Conservation (phyloP, 64 coral and sea anemone genomes). For the Stylophora pistillata region DNA sequence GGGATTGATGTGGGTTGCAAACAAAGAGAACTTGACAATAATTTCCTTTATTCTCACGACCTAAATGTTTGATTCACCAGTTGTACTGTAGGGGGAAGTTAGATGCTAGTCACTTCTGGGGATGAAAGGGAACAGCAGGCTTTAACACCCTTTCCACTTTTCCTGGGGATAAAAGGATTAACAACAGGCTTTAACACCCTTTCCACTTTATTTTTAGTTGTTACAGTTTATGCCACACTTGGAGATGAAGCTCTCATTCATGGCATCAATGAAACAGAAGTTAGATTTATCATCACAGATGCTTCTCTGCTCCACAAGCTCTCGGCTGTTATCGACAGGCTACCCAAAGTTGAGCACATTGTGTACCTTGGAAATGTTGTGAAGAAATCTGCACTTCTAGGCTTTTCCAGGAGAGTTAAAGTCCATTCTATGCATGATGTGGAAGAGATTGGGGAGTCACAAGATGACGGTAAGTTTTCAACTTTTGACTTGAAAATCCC, state of each 20-base stretch:
- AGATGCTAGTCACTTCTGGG: not conserved
- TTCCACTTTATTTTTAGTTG: constrained; percentile 63
- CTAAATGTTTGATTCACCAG: too few relatives aligned
- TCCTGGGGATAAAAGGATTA: not conserved
- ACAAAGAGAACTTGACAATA: too few relatives aligned
- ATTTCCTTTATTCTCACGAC: too few relatives aligned
- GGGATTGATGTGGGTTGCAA: too few relatives aligned
- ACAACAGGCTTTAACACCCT: not conserved
- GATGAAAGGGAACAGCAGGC: too few relatives aligned
- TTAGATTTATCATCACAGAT: constrained; percentile 91
- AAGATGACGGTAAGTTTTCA: constrained; percentile 75
- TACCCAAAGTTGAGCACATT: constrained; percentile 78
- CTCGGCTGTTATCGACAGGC: constrained; percentile 40
- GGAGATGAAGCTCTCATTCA: constrained; percentile 91
- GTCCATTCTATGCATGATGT: constrained; percentile 84
- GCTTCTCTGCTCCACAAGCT: constrained; percentile 75
- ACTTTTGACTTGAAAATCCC: too few relatives aligned
- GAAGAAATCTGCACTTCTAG: constrained; percentile 54
- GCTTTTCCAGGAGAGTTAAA: constrained; percentile 78
- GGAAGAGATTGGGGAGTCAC: constrained; percentile 83
- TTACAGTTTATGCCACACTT: constrained; percentile 93
- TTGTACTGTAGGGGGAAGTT: too few relatives aligned
- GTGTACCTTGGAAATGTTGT: constrained; percentile 85
- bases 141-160: too few relatives aligned
- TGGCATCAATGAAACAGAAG: constrained; percentile 94